Percentiles rank a stretch among this genome's conserved stretches.
phyloP scores from a whole-genome alignment of 2,797 vertebrate genomes.

The Malacoctenus gilli region DNA sequence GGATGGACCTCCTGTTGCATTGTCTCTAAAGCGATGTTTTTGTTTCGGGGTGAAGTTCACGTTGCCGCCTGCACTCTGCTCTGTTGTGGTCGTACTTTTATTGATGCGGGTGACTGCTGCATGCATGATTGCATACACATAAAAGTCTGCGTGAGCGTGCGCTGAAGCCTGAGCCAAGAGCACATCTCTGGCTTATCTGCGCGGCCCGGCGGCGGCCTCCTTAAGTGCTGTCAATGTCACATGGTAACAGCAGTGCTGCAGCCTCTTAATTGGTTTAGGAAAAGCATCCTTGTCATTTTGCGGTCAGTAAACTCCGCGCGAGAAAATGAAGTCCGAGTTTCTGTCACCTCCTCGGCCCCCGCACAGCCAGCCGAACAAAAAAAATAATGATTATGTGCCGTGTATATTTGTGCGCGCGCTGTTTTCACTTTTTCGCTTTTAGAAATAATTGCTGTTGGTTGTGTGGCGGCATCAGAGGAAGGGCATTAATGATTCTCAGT shows the following conservation, averaged over 20 bases:
- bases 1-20: background rate
- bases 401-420: conserved; percentile 71
- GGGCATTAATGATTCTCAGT: conserved; percentile 79
- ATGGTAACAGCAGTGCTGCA: conserved; percentile 63
- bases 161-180: conserved; percentile 41
- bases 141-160: background rate
- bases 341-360: conserved; percentile 60
- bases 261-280: conserved; percentile 80
- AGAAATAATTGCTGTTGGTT: conserved; percentile 84
- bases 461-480: conserved; percentile 76
- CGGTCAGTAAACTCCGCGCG: conserved; percentile 74
- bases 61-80: conserved; percentile 23
- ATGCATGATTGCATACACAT: conserved; percentile 13
- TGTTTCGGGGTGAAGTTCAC: conserved; percentile 27
- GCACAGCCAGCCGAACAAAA: conserved; percentile 62
- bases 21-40: conserved; percentile 33
- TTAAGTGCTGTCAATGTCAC: conserved; percentile 80
- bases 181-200: conserved; percentile 64
- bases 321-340: conserved; percentile 73
- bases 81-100: conserved; percentile 28
- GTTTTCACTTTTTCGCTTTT: conserved; percentile 80
- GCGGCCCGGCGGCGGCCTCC: conserved; percentile 56
- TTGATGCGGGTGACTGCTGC: conserved; percentile 26
- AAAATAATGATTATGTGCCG: conserved; percentile 76
- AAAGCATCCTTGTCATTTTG: conserved; percentile 79